Conservation (phyloP, 2,888 invertebrate genomes). For the Hoplodrina ambigua region DNA sequence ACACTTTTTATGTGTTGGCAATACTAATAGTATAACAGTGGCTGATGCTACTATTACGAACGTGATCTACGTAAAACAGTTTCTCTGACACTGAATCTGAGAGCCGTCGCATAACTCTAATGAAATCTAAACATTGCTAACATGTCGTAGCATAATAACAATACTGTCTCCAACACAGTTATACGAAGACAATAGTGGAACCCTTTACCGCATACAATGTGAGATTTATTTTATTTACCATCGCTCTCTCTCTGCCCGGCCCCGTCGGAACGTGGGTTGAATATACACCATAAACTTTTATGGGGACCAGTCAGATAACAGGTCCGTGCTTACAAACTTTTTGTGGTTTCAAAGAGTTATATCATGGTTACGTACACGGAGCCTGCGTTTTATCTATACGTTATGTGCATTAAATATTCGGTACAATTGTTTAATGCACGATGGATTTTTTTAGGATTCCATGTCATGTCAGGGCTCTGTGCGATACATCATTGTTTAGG, state of each 20-base stretch:
- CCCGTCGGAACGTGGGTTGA: slow-evolving; percentile 70
- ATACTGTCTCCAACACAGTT: slow-evolving; percentile 36
- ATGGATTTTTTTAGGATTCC: background rate
- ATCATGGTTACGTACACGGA: slow-evolving; percentile 16
- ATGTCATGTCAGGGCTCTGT: background rate
- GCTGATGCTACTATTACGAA: background rate
- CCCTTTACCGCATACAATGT: slow-evolving; percentile 75
- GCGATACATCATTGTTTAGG: background rate
- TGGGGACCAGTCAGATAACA: slow-evolving; percentile 75
- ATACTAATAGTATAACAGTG: background rate
- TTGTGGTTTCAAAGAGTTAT: slow-evolving; percentile 67
- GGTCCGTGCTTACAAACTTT: slow-evolving; percentile 60
- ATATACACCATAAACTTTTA: slow-evolving; percentile 80
- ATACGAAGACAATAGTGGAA: slow-evolving; percentile 62
- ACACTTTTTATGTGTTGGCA: background rate
- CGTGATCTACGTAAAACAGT: slow-evolving; percentile 5
- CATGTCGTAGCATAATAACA: slow-evolving; percentile 24
- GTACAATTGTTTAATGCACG: slow-evolving; percentile 17
- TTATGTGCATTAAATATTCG: slow-evolving; percentile 29
- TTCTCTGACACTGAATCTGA: slow-evolving; percentile 19
- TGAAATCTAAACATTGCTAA: slow-evolving; percentile 33
- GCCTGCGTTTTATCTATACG: slow-evolving; percentile 33
- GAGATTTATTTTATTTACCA: slow-evolving; percentile 75
- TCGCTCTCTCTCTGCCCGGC: slow-evolving; percentile 52
- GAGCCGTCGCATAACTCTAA: slow-evolving; percentile 7